phyloP scores from a whole-genome alignment of 2,113 vertebrate species.

The Parus major region DNA sequence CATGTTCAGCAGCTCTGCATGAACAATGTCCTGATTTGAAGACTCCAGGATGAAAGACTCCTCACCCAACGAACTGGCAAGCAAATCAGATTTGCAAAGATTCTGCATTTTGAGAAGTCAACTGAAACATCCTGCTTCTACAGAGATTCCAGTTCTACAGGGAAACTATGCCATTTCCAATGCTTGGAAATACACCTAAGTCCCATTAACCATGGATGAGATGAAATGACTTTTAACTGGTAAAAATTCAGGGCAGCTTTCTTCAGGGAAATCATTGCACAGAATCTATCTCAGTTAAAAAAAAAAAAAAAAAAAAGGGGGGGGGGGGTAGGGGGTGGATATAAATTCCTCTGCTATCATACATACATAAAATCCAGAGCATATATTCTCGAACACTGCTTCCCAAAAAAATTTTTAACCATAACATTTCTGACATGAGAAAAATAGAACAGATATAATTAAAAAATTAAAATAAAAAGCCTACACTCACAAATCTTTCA shows the following conservation, averaged over 20 bases:
- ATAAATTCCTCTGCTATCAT: not conserved
- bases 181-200: not conserved
- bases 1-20: not conserved
- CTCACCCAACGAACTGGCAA: not conserved
- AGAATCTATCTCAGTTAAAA: not conserved
- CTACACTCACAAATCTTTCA: not conserved
- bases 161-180: not conserved
- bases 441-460: not conserved
- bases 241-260: not conserved
- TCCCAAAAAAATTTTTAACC: not conserved
- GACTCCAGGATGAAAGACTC: not conserved
- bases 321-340: rapidly evolving
- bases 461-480: not conserved
- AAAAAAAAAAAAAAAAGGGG: too few species aligned
- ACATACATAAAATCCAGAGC: not conserved
- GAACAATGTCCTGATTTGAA: not conserved
- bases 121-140: not conserved
- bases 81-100: not conserved
- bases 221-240: not conserved
- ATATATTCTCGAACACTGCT: not conserved
- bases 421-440: not conserved
- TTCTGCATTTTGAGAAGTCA: not conserved
- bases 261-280: not conserved
- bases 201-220: rapidly evolving
- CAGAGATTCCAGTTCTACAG: not conserved